phyloP scores from a whole-genome alignment of 2,113 vertebrate species.

The Tragelaphus strepsiceros region DNA sequence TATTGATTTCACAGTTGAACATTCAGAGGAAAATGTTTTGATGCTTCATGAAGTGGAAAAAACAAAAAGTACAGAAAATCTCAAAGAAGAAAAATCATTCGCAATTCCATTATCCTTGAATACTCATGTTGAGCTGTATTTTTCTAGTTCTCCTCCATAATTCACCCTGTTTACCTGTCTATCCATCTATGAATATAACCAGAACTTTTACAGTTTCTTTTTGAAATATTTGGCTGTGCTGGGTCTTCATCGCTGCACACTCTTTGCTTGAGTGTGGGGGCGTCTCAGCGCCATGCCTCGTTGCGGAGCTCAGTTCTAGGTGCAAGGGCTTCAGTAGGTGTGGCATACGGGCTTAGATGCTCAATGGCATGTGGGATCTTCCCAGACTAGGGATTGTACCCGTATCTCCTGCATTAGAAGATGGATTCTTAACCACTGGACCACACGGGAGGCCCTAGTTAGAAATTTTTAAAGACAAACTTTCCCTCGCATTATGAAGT shows the following conservation, averaged over 20 bases:
- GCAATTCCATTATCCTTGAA: background rate
- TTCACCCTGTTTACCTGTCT: rapidly evolving
- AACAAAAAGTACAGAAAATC: background rate
- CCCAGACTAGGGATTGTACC: background rate
- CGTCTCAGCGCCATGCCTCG: background rate
- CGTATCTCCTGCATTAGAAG: background rate
- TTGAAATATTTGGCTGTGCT: background rate
- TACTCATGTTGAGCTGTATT: background rate
- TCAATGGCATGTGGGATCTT: background rate
- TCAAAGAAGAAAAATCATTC: background rate
- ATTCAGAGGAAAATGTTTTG: background rate
- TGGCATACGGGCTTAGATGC: background rate
- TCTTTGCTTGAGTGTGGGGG: background rate
- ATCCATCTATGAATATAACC: background rate
- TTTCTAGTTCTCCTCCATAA: background rate
- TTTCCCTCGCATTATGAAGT: background rate
- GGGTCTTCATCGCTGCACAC: background rate
- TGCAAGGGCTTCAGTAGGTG: background rate
- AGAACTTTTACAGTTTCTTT: background rate
- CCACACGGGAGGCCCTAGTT: background rate
- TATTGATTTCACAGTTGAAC: background rate
- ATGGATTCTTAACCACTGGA: background rate
- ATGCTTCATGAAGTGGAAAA: background rate
- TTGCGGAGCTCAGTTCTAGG: background rate
- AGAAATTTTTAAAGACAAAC: background rate